Evolutionary conservation across 2,113 vertebrate species (phyloP), one percentile per base, ranked within the genome.

Genomic region (Heterochromis multidens): DNA sequence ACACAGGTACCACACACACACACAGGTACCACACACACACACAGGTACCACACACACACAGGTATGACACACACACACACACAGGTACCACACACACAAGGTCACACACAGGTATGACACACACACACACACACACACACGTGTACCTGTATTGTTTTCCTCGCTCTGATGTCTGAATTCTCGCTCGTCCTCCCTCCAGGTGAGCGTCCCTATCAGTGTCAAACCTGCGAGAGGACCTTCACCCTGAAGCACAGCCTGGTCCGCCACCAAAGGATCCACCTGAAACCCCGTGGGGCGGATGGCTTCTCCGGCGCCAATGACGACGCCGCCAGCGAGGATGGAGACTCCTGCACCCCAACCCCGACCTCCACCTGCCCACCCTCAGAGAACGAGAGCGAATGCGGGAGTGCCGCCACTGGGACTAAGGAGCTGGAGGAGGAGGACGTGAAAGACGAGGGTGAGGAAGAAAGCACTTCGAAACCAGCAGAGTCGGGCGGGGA

Each of bases 191-290:
- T 23, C 19, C 81, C 8, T 29, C 3, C 87, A 99, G 98, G 98
- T 31, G 98, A 99, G 90, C 96, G 98, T 37, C 98, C 98, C 0
- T 99, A 99, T 92, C 97, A 97, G 92, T 99, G 98, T 92, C 97
- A 97, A 89, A 99, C 97, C 60, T 99, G 98, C 0, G 97, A 98
- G 89, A 92, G 98, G 78, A 99, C 98, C 87, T 99, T 99, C 95
- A 99, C 98, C 61, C 94, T 99, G 94, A 99, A 99, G 87, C 98
- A 99, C 96, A 99, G 98, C 93, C 96, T 99, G 81, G 98, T 99
- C 25, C 97, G 98, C 23, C 98, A 99, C 91, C 98, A 99, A 91
- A 96, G 98, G 54, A 97, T 99, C 90, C 98, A 99, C 93, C 97
- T 98, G 96, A 99, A 99, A 95, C 92, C 78, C 4, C 96, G 93